These are phyloP conservation scores for Lasioglossum zephyrum DNA, from an alignment of 2,888 invertebrate species.

Conservation along the genomic window DNA sequence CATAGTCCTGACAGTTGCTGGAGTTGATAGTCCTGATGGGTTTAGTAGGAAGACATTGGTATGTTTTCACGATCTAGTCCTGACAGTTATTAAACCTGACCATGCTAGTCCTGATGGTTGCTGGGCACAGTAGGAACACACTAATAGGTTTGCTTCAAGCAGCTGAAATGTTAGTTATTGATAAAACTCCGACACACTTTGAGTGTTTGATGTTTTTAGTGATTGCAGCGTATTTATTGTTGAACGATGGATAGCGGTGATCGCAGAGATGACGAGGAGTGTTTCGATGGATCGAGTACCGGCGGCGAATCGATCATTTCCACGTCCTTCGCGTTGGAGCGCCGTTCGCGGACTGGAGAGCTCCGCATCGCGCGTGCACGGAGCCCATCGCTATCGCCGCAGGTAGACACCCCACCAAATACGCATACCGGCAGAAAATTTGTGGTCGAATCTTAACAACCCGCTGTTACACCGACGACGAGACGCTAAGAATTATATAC, in stretches of 20 bases:
- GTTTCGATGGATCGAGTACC: slow-evolving; percentile 39
- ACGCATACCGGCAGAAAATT: slow-evolving; percentile 69
- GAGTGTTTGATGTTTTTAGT: not conserved
- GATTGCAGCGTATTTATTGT: not conserved
- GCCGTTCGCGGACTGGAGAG: slow-evolving; percentile 82
- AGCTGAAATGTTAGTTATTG: too few species aligned
- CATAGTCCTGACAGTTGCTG: not conserved
- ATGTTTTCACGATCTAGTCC: not conserved
- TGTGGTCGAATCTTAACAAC: slow-evolving; percentile 67
- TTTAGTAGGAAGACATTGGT: not conserved
- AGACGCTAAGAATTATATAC: slow-evolving; percentile 51
- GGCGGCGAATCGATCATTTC: slow-evolving; percentile 70
- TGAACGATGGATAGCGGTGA: not conserved
- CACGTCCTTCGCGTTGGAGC: slow-evolving; percentile 80
- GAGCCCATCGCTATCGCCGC: slow-evolving; percentile 76
- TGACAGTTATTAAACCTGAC: too few species aligned
- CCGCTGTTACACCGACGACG: slow-evolving; percentile 55
- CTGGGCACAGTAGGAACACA: too few species aligned
- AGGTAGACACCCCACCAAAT: slow-evolving; percentile 78
- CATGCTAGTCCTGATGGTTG: too few species aligned
- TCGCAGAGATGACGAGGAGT: not conserved
- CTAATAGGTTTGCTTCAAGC: too few species aligned
- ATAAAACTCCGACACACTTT: not conserved
- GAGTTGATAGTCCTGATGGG: not conserved
- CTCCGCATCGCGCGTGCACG: slow-evolving; percentile 74